Evolutionary conservation across 2,113 vertebrate species (phyloP).

Genomic region (Pseudopipra pipra): DNA sequence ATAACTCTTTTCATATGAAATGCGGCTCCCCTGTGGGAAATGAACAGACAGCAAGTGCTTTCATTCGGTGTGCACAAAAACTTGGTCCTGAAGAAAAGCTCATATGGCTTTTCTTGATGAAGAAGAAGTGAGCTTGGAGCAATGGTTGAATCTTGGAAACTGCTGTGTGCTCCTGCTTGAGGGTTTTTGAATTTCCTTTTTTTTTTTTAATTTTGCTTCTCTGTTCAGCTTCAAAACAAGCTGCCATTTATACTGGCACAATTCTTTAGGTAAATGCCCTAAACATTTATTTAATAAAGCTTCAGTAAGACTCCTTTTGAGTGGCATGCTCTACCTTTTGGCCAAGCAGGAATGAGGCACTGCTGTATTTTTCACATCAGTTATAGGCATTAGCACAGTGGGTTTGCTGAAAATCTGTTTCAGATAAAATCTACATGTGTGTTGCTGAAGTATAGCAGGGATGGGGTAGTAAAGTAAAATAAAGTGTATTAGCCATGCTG

Average conservation of each 20-base stretch:
- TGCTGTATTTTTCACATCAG: background rate
- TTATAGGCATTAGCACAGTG: background rate
- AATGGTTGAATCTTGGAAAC: background rate
- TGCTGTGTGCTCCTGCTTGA: background rate
- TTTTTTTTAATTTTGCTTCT: background rate
- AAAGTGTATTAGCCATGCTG: background rate
- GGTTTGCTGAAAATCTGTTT: background rate
- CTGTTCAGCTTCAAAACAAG: background rate
- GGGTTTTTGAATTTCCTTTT: background rate
- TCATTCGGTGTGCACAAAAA: background rate
- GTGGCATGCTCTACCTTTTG: background rate
- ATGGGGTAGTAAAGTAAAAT: background rate
- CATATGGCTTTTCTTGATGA: background rate
- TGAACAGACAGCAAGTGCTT: background rate
- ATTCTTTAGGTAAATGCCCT: background rate
- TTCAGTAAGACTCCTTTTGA: background rate
- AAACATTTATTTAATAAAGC: background rate
- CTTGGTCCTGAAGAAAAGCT: background rate
- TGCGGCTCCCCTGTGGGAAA: background rate
- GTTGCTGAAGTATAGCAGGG: background rate
- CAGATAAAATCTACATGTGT: background rate
- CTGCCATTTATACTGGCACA: background rate
- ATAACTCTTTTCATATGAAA: background rate
- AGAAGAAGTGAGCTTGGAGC: background rate
- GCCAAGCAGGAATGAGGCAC: background rate